These are phyloP conservation scores for Bombus soroeensis DNA, from an alignment of 1,140 invertebrate genomes.

Conservation along the genomic window DNA sequence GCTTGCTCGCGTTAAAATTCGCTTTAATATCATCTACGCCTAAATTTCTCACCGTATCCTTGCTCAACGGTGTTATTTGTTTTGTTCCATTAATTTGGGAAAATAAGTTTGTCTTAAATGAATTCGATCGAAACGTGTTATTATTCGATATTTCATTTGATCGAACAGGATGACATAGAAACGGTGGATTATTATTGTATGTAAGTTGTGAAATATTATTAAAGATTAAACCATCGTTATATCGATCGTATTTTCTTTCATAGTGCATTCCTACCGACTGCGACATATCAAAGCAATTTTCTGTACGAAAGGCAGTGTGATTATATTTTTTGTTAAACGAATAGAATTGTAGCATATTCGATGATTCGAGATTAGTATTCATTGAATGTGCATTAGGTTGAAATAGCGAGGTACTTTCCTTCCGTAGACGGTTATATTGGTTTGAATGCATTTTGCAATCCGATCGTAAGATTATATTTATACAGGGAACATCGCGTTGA, in stretches of 20 bases:
- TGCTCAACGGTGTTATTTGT: too few species aligned
- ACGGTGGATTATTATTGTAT: too few species aligned
- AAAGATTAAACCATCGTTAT: background rate
- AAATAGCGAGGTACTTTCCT: background rate
- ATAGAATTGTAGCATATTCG: background rate
- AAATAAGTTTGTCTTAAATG: background rate
- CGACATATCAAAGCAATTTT: background rate
- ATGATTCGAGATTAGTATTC: background rate
- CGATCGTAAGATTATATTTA: conserved; percentile 40
- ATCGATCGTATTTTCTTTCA: background rate
- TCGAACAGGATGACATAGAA: background rate
- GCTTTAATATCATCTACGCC: background rate
- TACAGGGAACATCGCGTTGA: conserved; percentile 11
- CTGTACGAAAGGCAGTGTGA: background rate
- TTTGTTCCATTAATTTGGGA: background rate
- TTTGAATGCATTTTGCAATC: conserved; percentile 6
- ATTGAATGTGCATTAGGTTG: background rate
- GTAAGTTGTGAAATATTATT: background rate
- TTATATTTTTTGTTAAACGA: background rate
- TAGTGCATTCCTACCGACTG: background rate
- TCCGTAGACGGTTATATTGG: background rate
- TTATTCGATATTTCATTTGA: background rate
- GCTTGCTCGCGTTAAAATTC: background rate
- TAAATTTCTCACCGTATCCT: background rate
- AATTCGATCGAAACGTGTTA: background rate